A percentile compares a stretch with the other conserved stretches of the same genome.
These are phyloP conservation scores for Edolisoma coerulescens DNA, from an alignment of 2,113 vertebrate species.

Conservation along the genomic window DNA sequence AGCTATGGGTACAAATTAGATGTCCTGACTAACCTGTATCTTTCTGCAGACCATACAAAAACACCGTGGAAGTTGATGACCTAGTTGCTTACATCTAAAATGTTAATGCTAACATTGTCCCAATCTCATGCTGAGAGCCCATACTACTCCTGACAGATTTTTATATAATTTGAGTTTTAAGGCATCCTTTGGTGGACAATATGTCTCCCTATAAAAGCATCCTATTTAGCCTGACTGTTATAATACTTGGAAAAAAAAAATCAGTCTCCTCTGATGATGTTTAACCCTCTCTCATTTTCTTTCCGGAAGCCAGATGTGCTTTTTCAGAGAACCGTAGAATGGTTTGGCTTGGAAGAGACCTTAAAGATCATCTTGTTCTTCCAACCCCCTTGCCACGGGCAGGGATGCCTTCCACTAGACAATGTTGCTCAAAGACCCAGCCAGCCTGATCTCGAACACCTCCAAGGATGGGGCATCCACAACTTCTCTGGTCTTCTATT, in stretches of 20 bases:
- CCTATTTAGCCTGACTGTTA: neutral
- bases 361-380: neutral
- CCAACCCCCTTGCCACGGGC: too few species aligned
- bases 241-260: neutral
- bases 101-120: neutral
- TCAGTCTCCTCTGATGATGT: neutral
- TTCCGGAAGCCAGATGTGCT: neutral
- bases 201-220: neutral
- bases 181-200: neutral
- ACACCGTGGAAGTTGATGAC: neutral
- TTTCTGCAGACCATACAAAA: neutral
- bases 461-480: neutral
- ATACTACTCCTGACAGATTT: neutral
- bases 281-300: neutral
- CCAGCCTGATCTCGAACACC: neutral
- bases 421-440: neutral
- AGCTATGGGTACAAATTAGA: neutral
- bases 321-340: neutral
- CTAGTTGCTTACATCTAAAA: neutral
- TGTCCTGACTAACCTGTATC: neutral
- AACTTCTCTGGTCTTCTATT: neutral
- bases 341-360: neutral
- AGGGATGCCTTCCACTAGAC: neutral
- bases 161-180: neutral
- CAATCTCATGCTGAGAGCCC: neutral